A percentile compares a stretch with the other conserved stretches of the same genome.
Evolutionary conservation across 1,140 invertebrate species (phyloP).

Genomic region (Liolophura sinensis): DNA sequence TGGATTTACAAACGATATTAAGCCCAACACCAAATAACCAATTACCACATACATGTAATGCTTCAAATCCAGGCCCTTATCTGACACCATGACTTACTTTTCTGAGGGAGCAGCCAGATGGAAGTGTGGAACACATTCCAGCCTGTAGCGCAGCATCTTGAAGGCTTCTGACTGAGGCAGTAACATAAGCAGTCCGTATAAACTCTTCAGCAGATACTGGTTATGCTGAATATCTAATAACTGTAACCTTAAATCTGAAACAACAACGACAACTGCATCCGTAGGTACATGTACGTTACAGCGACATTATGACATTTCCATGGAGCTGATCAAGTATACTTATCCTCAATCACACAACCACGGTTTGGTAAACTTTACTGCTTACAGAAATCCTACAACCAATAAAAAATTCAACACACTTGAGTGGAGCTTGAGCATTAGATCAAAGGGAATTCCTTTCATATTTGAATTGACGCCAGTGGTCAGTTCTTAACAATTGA

Average conservation of each 20-base stretch:
- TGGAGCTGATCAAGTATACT: too few relatives aligned
- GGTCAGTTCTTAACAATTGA: too few relatives aligned
- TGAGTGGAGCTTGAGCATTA: too few relatives aligned
- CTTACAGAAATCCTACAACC: too few relatives aligned
- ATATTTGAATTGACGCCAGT: too few relatives aligned
- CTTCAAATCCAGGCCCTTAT: neutral
- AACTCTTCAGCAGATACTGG: constrained; percentile 79
- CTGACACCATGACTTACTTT: constrained; percentile 7
- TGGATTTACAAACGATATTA: too few relatives aligned
- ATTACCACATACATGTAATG: neutral
- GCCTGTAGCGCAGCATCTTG: constrained; percentile 79
- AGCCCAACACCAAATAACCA: neutral
- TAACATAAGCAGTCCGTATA: constrained; percentile 97
- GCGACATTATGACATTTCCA: too few relatives aligned
- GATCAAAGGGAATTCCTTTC: too few relatives aligned
- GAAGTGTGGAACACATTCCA: constrained; percentile 81
- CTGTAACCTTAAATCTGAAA: constrained; percentile 86
- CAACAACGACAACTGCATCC: constrained; percentile 7
- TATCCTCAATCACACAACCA: too few relatives aligned
- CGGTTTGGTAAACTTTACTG: too few relatives aligned
- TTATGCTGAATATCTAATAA: constrained; percentile 81
- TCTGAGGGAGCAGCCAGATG: constrained; percentile 20
- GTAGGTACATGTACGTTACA: neutral
- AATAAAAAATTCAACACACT: too few relatives aligned
- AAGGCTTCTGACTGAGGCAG: constrained; percentile 97